Evolutionary conservation across 2,113 vertebrate genomes (phyloP).

Genomic region (Zeus faber): DNA sequence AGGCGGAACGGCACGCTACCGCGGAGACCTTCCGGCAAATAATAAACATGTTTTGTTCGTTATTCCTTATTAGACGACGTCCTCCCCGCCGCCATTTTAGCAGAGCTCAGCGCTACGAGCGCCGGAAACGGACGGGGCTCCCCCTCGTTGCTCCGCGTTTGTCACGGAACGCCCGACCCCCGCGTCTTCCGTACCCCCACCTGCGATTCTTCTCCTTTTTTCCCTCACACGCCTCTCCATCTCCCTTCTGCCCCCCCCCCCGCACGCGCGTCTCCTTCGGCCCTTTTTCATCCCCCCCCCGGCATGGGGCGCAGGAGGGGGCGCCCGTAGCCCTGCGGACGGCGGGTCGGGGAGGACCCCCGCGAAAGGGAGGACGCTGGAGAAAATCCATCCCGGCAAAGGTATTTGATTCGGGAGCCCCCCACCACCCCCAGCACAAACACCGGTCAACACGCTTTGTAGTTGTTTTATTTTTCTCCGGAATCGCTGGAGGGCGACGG

Average conservation of each 20-base stretch:
- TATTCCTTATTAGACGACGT: no score
- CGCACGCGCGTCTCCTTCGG: conserved; percentile 13
- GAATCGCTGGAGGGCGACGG: conserved; percentile 9
- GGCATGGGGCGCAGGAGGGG: conserved; percentile 76
- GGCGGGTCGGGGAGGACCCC: conserved; percentile 70
- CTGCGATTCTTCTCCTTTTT: conserved; percentile 8
- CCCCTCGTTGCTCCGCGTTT: no score
- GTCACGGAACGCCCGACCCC: no score
- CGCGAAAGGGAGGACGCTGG: conserved; percentile 76
- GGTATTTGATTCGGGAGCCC: conserved; percentile 61
- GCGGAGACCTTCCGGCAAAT: no score
- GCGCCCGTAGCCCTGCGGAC: conserved; percentile 76
- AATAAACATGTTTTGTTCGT: no score
- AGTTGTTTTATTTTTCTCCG: neutral
- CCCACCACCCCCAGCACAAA: neutral
- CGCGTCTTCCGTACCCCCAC: neutral
- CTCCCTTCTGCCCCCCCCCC: conserved; percentile 8
- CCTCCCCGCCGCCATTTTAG: no score
- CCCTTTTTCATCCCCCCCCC: neutral
- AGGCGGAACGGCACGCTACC: no score
- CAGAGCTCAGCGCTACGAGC: no score
- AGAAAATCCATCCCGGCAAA: conserved; percentile 83
- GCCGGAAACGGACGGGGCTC: no score
- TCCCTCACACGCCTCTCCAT: no score
- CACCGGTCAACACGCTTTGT: conserved; percentile 15